Evolutionary conservation across 2,888 invertebrate species (phyloP).

Genomic region (Lacanobia oleracea): DNA sequence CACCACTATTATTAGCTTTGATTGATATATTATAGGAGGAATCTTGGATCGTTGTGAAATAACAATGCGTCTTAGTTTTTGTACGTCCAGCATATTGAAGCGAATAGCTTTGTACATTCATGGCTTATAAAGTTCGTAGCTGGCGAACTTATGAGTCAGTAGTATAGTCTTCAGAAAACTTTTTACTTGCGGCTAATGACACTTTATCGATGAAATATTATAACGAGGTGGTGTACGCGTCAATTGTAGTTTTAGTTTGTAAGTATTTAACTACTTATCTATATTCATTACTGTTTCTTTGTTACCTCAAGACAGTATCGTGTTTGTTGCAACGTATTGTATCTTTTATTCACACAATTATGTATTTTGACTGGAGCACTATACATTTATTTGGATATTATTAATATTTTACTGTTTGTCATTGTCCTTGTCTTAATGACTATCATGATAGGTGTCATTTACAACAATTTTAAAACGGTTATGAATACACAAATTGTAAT

Average conservation of each 20-base stretch:
- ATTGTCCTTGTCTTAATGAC: slow-evolving; percentile 9
- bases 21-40: slow-evolving; percentile 66
- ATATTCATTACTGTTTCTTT: not conserved
- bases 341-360: not conserved
- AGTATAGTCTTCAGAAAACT: slow-evolving; percentile 11
- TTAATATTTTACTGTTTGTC: slow-evolving; percentile 3
- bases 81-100: slow-evolving; percentile 32
- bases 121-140: slow-evolving; percentile 30
- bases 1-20: slow-evolving; percentile 68
- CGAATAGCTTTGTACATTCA: slow-evolving; percentile 44
- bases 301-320: slow-evolving; percentile 1
- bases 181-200: slow-evolving; percentile 18
- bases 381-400: slow-evolving; percentile 3
- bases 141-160: slow-evolving; percentile 31
- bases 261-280: not conserved
- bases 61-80: slow-evolving; percentile 56
- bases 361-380: not conserved
- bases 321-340: not conserved
- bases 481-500: slow-evolving; percentile 4
- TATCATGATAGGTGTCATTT: slow-evolving; percentile 3
- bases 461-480: slow-evolving; percentile 23
- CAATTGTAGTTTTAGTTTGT: not conserved
- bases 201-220: slow-evolving; percentile 25
- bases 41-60: slow-evolving; percentile 58
- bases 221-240: not conserved